A percentile compares a stretch with the other conserved stretches of the same genome.
Evolutionary conservation across 1,140 invertebrate genomes (phyloP).

Genomic region (Adelges cooleyi): DNA sequence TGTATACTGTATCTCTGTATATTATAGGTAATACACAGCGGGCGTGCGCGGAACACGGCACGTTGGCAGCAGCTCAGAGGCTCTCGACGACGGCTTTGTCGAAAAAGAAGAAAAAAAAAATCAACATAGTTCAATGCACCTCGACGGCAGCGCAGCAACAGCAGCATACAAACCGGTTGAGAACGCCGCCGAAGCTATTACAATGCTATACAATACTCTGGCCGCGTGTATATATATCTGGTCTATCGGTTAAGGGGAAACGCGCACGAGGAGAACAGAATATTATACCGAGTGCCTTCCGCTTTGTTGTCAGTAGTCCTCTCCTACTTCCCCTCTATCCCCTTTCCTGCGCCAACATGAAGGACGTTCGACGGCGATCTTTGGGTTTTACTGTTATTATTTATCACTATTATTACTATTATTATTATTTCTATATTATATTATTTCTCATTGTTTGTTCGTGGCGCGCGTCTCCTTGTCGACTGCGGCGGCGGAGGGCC

Average conservation of each 20-base stretch:
- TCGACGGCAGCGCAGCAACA: too few species aligned
- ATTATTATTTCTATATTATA: too few species aligned
- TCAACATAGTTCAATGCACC: constrained; percentile 25
- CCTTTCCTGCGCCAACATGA: background rate
- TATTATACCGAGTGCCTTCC: background rate
- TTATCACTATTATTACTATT: too few species aligned
- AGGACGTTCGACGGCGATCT: constrained; percentile 1
- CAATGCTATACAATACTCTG: constrained; percentile 20
- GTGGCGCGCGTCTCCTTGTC: too few species aligned
- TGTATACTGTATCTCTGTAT: too few species aligned
- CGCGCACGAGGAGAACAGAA: background rate
- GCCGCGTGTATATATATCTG: background rate
- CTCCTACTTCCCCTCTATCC: constrained; percentile 19
- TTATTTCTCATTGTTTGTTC: too few species aligned
- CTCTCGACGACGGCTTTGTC: background rate
- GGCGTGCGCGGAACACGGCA: background rate
- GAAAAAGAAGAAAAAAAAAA: constrained; percentile 17
- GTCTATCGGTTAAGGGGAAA: constrained; percentile 17
- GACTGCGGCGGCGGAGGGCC: too few species aligned
- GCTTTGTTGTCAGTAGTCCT: too few species aligned
- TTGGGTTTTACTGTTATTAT: constrained; percentile 2
- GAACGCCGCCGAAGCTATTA: constrained; percentile 8
- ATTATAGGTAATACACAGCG: too few species aligned
- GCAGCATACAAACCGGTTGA: constrained; percentile 14
- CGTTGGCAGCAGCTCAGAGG: background rate